Conservation (phyloP, 2,888 invertebrate species). For the Philereme vetulata region DNA sequence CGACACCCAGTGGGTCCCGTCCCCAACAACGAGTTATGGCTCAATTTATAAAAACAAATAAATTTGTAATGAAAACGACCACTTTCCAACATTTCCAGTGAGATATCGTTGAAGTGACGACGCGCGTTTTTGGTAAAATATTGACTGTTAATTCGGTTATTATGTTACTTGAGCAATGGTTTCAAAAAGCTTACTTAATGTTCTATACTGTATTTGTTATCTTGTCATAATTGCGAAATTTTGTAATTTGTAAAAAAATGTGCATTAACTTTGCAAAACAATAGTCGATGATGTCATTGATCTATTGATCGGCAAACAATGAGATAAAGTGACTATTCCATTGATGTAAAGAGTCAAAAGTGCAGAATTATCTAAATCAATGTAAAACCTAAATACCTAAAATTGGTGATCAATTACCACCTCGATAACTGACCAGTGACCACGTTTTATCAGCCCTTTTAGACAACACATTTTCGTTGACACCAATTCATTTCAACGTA, state of each 20-base stretch:
- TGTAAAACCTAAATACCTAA: too few relatives aligned
- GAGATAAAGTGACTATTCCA: too few relatives aligned
- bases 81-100: conserved; percentile 23
- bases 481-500: conserved; percentile 8
- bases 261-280: too few relatives aligned
- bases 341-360: too few relatives aligned
- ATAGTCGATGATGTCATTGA: too few relatives aligned
- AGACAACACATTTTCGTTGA: conserved; percentile 5
- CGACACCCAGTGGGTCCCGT: conserved; percentile 57
- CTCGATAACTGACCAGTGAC: neutral
- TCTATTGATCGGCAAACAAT: too few relatives aligned
- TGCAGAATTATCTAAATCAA: too few relatives aligned
- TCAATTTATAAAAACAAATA: conserved; percentile 61
- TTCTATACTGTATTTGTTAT: too few relatives aligned
- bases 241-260: too few relatives aligned
- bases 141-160: conserved; percentile 24
- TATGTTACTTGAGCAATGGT: conserved; percentile 14
- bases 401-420: too few relatives aligned
- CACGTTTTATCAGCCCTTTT: neutral
- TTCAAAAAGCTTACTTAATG: too few relatives aligned
- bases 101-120: conserved; percentile 33
- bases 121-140: conserved; percentile 26
- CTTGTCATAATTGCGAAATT: too few relatives aligned
- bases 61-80: conserved; percentile 43
- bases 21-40: conserved; percentile 62